Evolutionary conservation across 1,140 invertebrate species (phyloP).

Genomic region (Tigriopus japonicus): DNA sequence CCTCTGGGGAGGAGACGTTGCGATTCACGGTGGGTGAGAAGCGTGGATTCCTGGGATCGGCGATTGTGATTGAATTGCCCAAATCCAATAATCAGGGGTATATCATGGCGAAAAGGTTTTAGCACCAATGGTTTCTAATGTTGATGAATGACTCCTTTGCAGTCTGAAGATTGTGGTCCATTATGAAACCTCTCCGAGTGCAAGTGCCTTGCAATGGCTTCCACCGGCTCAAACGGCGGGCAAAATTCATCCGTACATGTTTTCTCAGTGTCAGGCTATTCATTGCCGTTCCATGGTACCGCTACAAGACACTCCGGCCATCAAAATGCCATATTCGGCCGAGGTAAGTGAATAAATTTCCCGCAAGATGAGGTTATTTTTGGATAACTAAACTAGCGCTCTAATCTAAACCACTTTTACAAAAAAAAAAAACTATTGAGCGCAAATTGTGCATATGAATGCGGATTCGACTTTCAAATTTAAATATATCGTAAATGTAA

Average conservation of each 20-base stretch:
- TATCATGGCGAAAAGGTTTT: too few species aligned
- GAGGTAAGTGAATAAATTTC: not conserved
- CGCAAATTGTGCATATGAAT: not conserved
- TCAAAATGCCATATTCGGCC: conserved; percentile 21
- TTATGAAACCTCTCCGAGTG: conserved; percentile 50
- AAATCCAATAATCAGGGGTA: conserved; percentile 16
- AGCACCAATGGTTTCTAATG: not conserved
- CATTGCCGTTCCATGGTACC: conserved; percentile 70
- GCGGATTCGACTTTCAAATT: not conserved
- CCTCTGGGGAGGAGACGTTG: conserved; percentile 31
- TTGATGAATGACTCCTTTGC: too few species aligned
- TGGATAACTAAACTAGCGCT: too few species aligned
- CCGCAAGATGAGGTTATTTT: too few species aligned
- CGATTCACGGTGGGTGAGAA: conserved; percentile 40
- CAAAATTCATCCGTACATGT: conserved; percentile 67
- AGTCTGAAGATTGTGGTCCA: conserved; percentile 40
- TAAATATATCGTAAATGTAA: too few species aligned
- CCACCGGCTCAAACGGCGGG: conserved; percentile 65
- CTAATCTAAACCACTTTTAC: too few species aligned
- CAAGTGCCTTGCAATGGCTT: conserved; percentile 75
- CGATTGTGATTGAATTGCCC: conserved; percentile 48
- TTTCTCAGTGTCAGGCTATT: conserved; percentile 80
- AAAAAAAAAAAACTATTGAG: too few species aligned
- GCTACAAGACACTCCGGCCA: conserved; percentile 75
- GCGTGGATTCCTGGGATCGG: conserved; percentile 44